phyloP scores from a whole-genome alignment of 2,113 vertebrate species.

The Xenopus laevis region DNA sequence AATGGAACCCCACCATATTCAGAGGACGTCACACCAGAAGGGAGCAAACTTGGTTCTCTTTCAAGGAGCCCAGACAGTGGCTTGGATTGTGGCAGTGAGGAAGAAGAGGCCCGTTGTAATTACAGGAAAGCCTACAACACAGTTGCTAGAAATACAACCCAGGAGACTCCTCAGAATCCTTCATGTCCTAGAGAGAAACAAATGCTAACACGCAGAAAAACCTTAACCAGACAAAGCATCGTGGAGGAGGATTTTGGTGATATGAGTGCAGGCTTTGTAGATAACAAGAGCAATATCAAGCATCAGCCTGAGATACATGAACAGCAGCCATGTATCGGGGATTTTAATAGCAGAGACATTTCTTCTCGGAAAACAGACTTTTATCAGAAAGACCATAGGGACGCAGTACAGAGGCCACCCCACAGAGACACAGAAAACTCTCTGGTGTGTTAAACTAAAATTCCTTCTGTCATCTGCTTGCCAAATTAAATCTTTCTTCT shows the following conservation, averaged over 20 bases:
- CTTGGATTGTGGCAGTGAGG: conserved; percentile 93
- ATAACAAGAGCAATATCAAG: conserved; percentile 59
- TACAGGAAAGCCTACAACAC: conserved; percentile 51
- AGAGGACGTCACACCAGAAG: conserved; percentile 60
- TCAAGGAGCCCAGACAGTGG: conserved; percentile 91
- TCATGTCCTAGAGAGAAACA: conserved; percentile 63
- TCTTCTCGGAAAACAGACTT: conserved; percentile 72
- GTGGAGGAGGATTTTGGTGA: conserved; percentile 85
- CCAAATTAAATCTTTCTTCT: conserved; percentile 60
- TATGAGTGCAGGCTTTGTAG: conserved; percentile 50
- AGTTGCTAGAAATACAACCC: conserved; percentile 47
- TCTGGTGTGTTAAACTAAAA: conserved; percentile 83
- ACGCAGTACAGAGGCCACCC: conserved; percentile 65
- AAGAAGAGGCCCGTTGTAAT: conserved; percentile 72
- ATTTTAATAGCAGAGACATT: conserved; percentile 52
- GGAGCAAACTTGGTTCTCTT: conserved; percentile 58
- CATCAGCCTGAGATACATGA: conserved; percentile 57
- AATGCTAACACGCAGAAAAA: conserved; percentile 77
- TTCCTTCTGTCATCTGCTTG: conserved; percentile 71
- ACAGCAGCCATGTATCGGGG: conserved; percentile 54
- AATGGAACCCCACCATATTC: conserved; percentile 53
- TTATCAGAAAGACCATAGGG: conserved; percentile 65
- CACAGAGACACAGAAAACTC: conserved; percentile 73
- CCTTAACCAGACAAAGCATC: conserved; percentile 85
- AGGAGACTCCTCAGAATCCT: conserved; percentile 55